phyloP scores from a whole-genome alignment of 2,888 invertebrate genomes.

The Gasteruption jaculator region DNA sequence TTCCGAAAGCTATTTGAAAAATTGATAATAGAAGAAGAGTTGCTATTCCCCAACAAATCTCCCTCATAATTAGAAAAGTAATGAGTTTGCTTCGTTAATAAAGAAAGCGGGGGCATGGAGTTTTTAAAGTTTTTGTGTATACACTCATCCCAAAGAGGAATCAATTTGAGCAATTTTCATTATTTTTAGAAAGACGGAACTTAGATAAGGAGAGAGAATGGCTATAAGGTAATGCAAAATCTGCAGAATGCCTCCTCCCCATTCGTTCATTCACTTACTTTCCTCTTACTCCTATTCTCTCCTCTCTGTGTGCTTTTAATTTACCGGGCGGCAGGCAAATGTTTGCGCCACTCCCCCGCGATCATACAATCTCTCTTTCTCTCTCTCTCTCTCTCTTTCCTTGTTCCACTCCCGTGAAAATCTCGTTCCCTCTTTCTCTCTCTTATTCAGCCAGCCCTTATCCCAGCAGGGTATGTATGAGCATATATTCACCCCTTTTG shows the following conservation, averaged over 20 bases:
- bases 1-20: too few species aligned
- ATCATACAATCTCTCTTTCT: slow-evolving; percentile 43
- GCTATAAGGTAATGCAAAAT: slow-evolving; percentile 7
- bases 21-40: too few species aligned
- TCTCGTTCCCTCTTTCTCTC: slow-evolving; percentile 18
- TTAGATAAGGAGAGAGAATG: too few species aligned
- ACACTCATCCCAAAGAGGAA: neutral
- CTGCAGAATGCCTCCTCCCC: slow-evolving; percentile 6
- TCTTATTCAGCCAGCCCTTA: too few species aligned
- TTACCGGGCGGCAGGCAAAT: slow-evolving; percentile 52
- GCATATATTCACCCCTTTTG: slow-evolving; percentile 11
- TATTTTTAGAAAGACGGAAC: too few species aligned
- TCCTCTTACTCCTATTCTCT: slow-evolving; percentile 39
- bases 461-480: too few species aligned
- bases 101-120: neutral
- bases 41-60: too few species aligned
- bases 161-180: too few species aligned
- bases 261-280: slow-evolving; percentile 32
- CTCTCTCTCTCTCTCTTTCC: slow-evolving; percentile 11
- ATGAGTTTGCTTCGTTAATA: too few species aligned
- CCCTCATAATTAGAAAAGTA: too few species aligned
- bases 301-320: slow-evolving; percentile 51
- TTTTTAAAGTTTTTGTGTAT: slow-evolving; percentile 19
- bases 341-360: slow-evolving; percentile 51
- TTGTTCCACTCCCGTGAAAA: slow-evolving; percentile 15